phyloP scores from a whole-genome alignment of 2,797 vertebrate species.

The Halcyon smyrnensis region DNA sequence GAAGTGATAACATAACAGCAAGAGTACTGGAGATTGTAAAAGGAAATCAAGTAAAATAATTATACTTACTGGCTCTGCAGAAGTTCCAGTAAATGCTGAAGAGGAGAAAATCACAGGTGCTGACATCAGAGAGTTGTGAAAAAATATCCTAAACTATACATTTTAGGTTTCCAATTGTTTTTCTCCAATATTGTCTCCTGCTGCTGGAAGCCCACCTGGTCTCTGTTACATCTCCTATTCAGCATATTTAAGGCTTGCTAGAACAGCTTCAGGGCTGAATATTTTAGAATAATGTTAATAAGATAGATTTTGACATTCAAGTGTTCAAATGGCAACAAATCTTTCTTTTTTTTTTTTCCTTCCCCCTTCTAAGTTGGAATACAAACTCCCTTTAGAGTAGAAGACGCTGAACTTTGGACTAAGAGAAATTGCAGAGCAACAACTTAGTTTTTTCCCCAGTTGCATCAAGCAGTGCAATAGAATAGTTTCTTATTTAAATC shows the following conservation, averaged over 20 bases:
- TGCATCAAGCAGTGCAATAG: not conserved
- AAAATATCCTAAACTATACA: slow-evolving; percentile 31
- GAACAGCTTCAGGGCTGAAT: slow-evolving; percentile 39
- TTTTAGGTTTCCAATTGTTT: slow-evolving; percentile 30
- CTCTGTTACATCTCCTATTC: slow-evolving; percentile 15
- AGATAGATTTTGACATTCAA: slow-evolving; percentile 26
- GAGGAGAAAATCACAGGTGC: slow-evolving; percentile 54
- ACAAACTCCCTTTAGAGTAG: not conserved
- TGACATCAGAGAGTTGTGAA: slow-evolving; percentile 43
- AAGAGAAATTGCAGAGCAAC: not conserved
- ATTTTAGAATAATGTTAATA: slow-evolving; percentile 37
- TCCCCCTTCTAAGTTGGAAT: not conserved
- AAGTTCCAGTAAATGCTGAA: slow-evolving; percentile 57
- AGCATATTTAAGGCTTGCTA: slow-evolving; percentile 33
- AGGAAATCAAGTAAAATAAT: slow-evolving; percentile 35
- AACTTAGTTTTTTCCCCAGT: not conserved
- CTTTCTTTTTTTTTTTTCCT: not conserved
- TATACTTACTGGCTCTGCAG: slow-evolving; percentile 9
- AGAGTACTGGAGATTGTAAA: not conserved
- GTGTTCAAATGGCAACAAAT: not conserved
- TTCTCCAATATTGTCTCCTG: slow-evolving; percentile 32
- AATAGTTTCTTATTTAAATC: slow-evolving; percentile 10
- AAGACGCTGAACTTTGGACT: slow-evolving; percentile 1
- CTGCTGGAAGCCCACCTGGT: slow-evolving; percentile 45
- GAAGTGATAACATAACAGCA: not conserved